A percentile compares a stretch with the other conserved stretches of the same genome.
Evolutionary conservation across 2,113 vertebrate species (phyloP).

Genomic region (Syngnathus floridae): DNA sequence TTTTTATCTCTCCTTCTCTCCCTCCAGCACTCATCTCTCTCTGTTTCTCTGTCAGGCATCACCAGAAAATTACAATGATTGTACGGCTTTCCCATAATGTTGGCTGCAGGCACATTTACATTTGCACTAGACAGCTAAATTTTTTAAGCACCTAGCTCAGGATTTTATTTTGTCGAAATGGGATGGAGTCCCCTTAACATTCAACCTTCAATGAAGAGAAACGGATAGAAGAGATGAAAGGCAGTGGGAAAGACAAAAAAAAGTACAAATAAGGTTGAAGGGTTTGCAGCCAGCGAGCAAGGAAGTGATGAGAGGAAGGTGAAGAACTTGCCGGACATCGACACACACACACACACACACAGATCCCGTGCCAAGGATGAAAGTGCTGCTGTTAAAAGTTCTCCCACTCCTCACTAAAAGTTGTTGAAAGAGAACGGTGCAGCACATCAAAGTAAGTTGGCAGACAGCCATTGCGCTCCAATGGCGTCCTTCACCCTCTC

Average conservation of each 20-base stretch:
- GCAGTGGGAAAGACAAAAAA: slow-evolving; percentile 9
- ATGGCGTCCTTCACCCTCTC: slow-evolving; percentile 62
- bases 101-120: slow-evolving; percentile 88
- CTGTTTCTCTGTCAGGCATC: slow-evolving; percentile 61
- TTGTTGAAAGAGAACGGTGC: slow-evolving; percentile 63
- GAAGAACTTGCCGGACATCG: slow-evolving; percentile 21
- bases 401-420: slow-evolving; percentile 58
- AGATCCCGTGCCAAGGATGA: slow-evolving; percentile 44
- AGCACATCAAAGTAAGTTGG: slow-evolving; percentile 67
- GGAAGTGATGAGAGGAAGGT: slow-evolving; percentile 24
- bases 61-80: slow-evolving; percentile 90
- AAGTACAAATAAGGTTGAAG: slow-evolving; percentile 38
- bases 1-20: not conserved
- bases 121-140: slow-evolving; percentile 90
- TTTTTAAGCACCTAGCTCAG: slow-evolving; percentile 81
- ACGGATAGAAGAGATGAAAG: slow-evolving; percentile 3
- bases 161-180: slow-evolving; percentile 76
- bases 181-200: slow-evolving; percentile 38
- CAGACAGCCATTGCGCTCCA: slow-evolving; percentile 61
- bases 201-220: slow-evolving; percentile 5
- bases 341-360: slow-evolving; percentile 19
- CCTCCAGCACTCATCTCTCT: slow-evolving; percentile 26
- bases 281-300: slow-evolving; percentile 17
- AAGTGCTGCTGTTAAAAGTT: slow-evolving; percentile 61
- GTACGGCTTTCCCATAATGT: slow-evolving; percentile 81